phyloP scores from a whole-genome alignment of 2,797 vertebrate genomes.

The Darevskia nairensis region DNA sequence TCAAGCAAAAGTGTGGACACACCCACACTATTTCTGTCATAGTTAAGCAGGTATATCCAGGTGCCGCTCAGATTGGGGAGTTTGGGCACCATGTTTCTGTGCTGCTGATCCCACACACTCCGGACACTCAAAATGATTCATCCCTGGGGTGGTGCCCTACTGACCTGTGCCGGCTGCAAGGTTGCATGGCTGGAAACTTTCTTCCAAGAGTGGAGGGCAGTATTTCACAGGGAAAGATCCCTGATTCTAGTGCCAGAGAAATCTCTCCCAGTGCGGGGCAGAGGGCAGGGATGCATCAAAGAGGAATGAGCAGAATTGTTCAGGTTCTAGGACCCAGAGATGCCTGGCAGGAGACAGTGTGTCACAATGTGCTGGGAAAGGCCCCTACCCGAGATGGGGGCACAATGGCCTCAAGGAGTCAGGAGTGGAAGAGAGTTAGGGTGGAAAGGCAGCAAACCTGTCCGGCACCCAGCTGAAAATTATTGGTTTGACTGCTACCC shows the following conservation, averaged over 20 bases:
- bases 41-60: background rate
- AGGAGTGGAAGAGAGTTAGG: background rate
- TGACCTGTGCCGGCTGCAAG: background rate
- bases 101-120: no score
- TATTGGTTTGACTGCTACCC: background rate
- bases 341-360: no score
- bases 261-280: background rate
- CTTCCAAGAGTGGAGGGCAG: no score
- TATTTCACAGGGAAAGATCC: background rate
- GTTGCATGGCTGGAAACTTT: background rate
- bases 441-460: background rate
- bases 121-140: no score
- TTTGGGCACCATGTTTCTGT: no score
- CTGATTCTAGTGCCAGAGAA: background rate
- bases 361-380: no score
- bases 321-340: no score
- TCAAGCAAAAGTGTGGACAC: no score
- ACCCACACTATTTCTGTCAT: background rate
- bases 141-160: background rate
- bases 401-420: background rate
- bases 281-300: background rate
- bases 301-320: background rate
- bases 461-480: background rate
- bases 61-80: no score
- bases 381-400: no score